Base-by-base conservation (phyloP, 2,888 invertebrate species). In the Miltochrista miniata region DNA sequence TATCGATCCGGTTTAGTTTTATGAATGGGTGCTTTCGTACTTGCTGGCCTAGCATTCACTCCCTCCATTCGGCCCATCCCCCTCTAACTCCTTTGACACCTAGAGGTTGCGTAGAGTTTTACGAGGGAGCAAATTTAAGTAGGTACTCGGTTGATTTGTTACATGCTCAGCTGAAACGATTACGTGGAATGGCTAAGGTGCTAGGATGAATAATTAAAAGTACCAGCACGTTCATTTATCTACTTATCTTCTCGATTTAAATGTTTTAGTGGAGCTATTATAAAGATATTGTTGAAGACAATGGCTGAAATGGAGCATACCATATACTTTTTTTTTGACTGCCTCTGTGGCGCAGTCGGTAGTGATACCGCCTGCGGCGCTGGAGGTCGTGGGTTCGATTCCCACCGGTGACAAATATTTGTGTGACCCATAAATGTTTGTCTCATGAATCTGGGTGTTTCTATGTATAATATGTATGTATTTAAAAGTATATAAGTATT, bases 1-100 rank as follows among this genome's bases (percentile, higher is more conserved):
- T 89, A 90, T 90, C 85, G 90, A 90, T 88, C 88, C 77, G 57
- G 63, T 75, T 80, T 75, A 83, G 83, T 87, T 87, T 88, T 87
- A 87, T 89, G 89, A 90, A 90, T 90, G 90, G 87, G 76, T 70
- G 74, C 64, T 62, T 68, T 64, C 64, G 64, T 59, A 66, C 67
- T 59, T 54, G 61, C 52, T 51, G 48, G 49, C 51, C 43, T 34
- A 42, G 34, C 47, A 34, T 14, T 24, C 46, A 18, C 12, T 37
- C 30, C 54, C 52, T 61, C 64, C 45, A 54, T 50, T 54, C 37
- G 48, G 52, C 53, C 56, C 51, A 58, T 46, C 33, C 49, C 39
- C 15, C 10, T n/a, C 33, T 40, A 51, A 40, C 65, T 56, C 61
- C 61, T 64, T 58, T 44, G 50, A 53, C 66, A 66, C 72, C 68